Conservation (phyloP, 1,140 invertebrate species). For the Trachymyrmex septentrionalis region DNA sequence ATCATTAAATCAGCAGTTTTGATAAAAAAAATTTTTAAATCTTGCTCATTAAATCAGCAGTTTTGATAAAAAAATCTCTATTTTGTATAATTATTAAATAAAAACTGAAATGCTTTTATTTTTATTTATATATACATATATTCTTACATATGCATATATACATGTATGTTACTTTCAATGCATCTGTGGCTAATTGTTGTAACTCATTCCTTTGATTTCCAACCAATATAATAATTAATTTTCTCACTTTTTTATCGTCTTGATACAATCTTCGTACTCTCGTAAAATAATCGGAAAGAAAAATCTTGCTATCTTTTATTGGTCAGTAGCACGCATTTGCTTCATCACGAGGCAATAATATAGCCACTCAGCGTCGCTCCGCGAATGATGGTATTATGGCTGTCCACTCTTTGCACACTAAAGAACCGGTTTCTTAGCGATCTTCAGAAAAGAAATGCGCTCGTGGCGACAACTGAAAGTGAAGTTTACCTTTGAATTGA, state of each 20-base stretch:
- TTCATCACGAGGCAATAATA: slow-evolving; percentile 76
- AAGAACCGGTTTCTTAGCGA: slow-evolving; percentile 76
- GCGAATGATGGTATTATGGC: slow-evolving; percentile 74
- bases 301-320: slow-evolving; percentile 79
- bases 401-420: slow-evolving; percentile 68
- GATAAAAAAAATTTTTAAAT: neutral
- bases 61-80: neutral
- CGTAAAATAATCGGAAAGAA: slow-evolving; percentile 18
- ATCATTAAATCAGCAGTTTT: neutral
- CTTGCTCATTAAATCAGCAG: neutral
- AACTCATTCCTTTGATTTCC: neutral
- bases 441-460: slow-evolving; percentile 55
- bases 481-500: slow-evolving; percentile 68
- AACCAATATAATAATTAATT: slow-evolving; percentile 34
- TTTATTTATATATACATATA: neutral
- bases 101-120: neutral
- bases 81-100: neutral
- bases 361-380: slow-evolving; percentile 67
- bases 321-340: slow-evolving; percentile 76
- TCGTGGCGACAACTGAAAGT: slow-evolving; percentile 64
- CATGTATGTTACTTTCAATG: neutral
- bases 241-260: slow-evolving; percentile 23
- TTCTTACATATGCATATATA: no score
- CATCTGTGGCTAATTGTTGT: neutral
- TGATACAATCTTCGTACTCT: slow-evolving; percentile 27